Base-by-base conservation (phyloP, 2,888 invertebrate genomes). In the Eulithis testata region DNA sequence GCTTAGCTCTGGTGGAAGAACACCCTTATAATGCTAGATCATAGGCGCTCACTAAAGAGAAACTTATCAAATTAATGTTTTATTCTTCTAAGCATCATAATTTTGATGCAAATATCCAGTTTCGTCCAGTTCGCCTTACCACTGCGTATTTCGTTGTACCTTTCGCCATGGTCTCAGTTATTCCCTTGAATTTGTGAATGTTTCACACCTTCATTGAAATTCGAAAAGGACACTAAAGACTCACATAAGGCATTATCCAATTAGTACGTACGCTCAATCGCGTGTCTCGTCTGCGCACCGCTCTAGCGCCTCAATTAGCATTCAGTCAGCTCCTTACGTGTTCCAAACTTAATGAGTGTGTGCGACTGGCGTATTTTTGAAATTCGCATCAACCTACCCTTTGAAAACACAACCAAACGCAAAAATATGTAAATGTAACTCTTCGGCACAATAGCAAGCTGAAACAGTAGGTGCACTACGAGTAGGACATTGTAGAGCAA, bases 291-390 rank as follows among this genome's bases (percentile, higher is more conserved):
- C 85, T 86, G 72, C 72, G 68, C 67, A 66, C 71, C 77, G 76
- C 75, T 84, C 84, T 84, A 72, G 74, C 79, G 71, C 74, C 82
- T 82, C 85, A 88, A 90, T 92, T 91, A 91, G 89, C 88, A 91
- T 92, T 89, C 91, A 87, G 77, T 76, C 79, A 82, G 77, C 83
- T 90, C 88, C 90, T 90, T 90, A 87, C 86, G 79, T 87, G 89
- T 87, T 90, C 85, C 90, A 87, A 89, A 91, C 89, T 90, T 91
- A 91, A 91, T 91, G 90, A 89, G 87, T 82, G 82, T 84, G 86
- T 63, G 63, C 50, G 66, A 63, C 63, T 63, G 63, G 66, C 56
- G 88, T 91, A 91, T 90, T 90, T 91, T 91, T 90, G 89, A 90
- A 86, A 84, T 84, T 84, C 85, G 79, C 60, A 67, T 60, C 60